Percentiles rank a stretch among this genome's conserved stretches.
These are phyloP conservation scores for Tetrax tetrax DNA, from an alignment of 2,113 vertebrate species.

Conservation along the genomic window DNA sequence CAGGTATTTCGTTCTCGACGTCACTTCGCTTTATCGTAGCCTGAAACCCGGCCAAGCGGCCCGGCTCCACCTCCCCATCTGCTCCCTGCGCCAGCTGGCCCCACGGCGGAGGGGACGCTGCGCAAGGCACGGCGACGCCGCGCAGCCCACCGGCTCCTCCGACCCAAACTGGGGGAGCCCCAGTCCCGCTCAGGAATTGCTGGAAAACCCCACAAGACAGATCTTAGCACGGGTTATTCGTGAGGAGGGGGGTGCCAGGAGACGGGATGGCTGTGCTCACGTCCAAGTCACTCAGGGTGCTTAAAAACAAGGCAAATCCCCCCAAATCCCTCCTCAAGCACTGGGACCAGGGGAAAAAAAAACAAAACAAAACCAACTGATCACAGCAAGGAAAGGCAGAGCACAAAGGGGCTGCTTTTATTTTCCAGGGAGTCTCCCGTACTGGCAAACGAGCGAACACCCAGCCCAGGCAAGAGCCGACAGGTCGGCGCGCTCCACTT, in stretches of 20 bases:
- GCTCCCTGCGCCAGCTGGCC: background rate
- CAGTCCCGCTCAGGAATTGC: background rate
- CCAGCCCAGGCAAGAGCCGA: background rate
- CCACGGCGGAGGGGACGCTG: background rate
- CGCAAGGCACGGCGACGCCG: rapidly evolving
- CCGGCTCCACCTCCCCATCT: slow-evolving; percentile 32
- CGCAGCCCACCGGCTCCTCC: rapidly evolving
- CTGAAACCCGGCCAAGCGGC: background rate
- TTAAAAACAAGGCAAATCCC: background rate
- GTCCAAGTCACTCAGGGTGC: background rate
- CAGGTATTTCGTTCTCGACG: slow-evolving; percentile 32
- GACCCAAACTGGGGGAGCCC: rapidly evolving
- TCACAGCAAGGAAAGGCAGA: background rate
- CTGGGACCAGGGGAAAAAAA: background rate
- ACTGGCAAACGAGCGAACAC: background rate
- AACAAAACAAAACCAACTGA: background rate
- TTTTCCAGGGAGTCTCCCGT: too few relatives aligned
- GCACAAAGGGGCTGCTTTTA: background rate
- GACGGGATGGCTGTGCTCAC: rapidly evolving
- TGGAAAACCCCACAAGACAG: background rate
- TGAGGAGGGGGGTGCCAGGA: background rate
- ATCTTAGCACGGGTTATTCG: rapidly evolving
- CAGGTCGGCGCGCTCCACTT: background rate
- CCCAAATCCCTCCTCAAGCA: background rate
- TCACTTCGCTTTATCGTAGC: background rate